Conservation (phyloP, 1,140 invertebrate genomes). For the Hypothenemus hampei region DNA sequence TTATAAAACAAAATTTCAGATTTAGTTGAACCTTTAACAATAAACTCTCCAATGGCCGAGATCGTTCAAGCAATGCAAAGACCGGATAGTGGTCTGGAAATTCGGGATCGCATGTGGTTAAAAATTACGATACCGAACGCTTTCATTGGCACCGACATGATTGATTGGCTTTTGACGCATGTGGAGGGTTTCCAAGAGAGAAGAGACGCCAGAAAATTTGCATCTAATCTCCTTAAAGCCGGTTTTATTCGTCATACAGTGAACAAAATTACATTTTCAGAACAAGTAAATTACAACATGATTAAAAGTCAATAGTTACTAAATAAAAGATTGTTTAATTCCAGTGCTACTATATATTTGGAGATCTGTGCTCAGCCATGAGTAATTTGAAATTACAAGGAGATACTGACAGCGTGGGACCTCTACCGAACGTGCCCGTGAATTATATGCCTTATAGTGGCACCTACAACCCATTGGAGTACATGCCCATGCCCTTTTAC, state of each 20-base stretch:
- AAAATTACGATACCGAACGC: slow-evolving; percentile 99
- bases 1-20: too few species aligned
- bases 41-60: slow-evolving; percentile 78
- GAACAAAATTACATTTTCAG: slow-evolving; percentile 97
- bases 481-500: slow-evolving; percentile 74
- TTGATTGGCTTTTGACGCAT: slow-evolving; percentile 93
- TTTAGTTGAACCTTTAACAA: slow-evolving; percentile 54
- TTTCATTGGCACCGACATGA: slow-evolving; percentile 96
- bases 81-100: slow-evolving; percentile 93
- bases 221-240: slow-evolving; percentile 85
- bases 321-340: neutral
- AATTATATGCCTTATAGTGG: slow-evolving; percentile 73
- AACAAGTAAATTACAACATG: slow-evolving; percentile 57
- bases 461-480: slow-evolving; percentile 62
- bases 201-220: slow-evolving; percentile 93
- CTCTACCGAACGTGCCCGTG: slow-evolving; percentile 57
- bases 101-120: slow-evolving; percentile 96
- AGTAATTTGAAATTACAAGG: slow-evolving; percentile 61
- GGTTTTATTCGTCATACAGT: slow-evolving; percentile 98
- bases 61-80: slow-evolving; percentile 91
- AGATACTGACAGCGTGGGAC: slow-evolving; percentile 59
- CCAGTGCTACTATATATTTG: slow-evolving; percentile 94
- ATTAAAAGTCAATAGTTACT: neutral
- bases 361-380: slow-evolving; percentile 57
- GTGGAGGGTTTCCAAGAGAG: slow-evolving; percentile 91